Evolutionary conservation across 2,113 vertebrate species (phyloP), one percentile per base, ranked within the genome.

Genomic region (Corythoichthys haematopterus): DNA sequence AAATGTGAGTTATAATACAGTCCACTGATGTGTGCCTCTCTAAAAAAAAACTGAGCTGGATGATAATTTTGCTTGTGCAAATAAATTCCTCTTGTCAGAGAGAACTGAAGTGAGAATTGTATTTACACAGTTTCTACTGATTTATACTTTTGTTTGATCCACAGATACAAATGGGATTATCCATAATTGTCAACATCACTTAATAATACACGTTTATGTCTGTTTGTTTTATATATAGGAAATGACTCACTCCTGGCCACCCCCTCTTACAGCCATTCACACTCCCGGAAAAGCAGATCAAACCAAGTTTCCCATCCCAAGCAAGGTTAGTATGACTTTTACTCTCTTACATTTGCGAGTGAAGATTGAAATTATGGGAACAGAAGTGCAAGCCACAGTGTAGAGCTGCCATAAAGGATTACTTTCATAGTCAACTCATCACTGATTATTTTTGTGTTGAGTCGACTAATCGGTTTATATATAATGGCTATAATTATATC

Each of bases 171-270:
- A 38, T 38, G 15, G 35, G 11, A 55, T 60, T 16, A 11, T 59
- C 15, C 35, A 36, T 11, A 51, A 48, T 53, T 64, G 40, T 57
- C 9, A 53, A 43, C 36, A 38, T 15, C 13, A 12, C 13, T 35
- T 57, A 36, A 14, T 57, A 36, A 56, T 12, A 5, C 12, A 10
- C 14, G 33, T 56, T 56, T 16, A 5, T 52, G 16, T 57, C 4
- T 55, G 20, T n/a, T 7, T 55, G 20, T 55, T 72, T 64, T 78
- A 40, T 60, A 3, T 72, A 56, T 43, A 92, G 94, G 93, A 95
- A 91, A 96, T 96, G 95, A 95, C 93, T 74, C 94, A 94, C 86
- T 93, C 94, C 74, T 96, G 94, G 95, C 93, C 95, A 69, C 90
- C 94, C 81, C 94, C 94, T 71, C 91, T 96, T 66, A 94, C 93